These are phyloP conservation scores for Drosophila lowei DNA, from an alignment of 1,140 invertebrate species.

Conservation along the genomic window DNA sequence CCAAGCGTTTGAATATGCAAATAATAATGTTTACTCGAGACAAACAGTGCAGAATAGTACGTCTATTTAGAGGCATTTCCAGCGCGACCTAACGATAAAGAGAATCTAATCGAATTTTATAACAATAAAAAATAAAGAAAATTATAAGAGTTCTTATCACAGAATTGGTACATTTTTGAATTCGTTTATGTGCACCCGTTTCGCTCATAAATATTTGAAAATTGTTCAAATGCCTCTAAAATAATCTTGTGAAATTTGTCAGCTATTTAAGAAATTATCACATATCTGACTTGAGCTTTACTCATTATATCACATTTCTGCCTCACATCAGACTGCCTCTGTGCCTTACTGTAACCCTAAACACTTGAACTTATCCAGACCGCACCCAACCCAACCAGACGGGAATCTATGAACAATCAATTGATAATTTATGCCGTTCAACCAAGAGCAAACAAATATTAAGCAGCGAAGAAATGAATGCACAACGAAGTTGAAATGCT, in stretches of 20 bases:
- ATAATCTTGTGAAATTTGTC: too few relatives aligned
- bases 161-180: too few relatives aligned
- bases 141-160: too few relatives aligned
- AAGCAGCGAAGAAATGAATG: background rate
- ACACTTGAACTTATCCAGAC: conserved; percentile 25
- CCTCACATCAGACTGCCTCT: too few relatives aligned
- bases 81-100: background rate
- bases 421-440: background rate
- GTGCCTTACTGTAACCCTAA: conserved; percentile 15
- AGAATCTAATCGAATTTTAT: too few relatives aligned
- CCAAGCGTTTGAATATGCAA: conserved; percentile 26
- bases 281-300: too few relatives aligned
- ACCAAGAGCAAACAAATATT: conserved; percentile 24
- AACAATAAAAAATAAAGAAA: too few relatives aligned
- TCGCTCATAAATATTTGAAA: too few relatives aligned
- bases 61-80: background rate
- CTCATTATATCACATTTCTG: too few relatives aligned
- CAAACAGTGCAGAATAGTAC: conserved; percentile 16
- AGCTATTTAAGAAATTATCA: too few relatives aligned
- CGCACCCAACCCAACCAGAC: conserved; percentile 11
- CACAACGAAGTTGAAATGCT: background rate
- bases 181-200: too few relatives aligned
- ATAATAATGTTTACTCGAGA: conserved; percentile 38
- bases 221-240: too few relatives aligned
- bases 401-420: conserved; percentile 17